Percentiles rank a stretch among this genome's conserved stretches.
These are phyloP conservation scores for Troides aeacus DNA, from an alignment of 2,888 invertebrate species.

Conservation along the genomic window DNA sequence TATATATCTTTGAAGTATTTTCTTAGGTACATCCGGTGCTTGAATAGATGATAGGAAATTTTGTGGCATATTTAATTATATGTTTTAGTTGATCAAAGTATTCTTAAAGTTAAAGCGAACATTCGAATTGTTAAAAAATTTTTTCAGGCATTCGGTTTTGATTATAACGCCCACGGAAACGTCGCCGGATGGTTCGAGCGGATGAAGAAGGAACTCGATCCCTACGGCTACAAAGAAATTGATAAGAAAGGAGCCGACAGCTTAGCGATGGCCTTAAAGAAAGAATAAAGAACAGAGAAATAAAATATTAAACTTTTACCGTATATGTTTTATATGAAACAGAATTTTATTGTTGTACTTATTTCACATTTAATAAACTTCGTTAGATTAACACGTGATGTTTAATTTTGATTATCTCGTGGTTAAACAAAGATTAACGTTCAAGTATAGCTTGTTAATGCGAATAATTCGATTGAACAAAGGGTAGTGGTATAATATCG, in stretches of 20 bases:
- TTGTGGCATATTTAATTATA: too few species aligned
- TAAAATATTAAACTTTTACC: background rate
- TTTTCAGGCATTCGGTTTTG: constrained; percentile 76
- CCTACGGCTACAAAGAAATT: constrained; percentile 85
- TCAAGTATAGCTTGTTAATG: background rate
- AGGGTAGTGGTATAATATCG: constrained; percentile 28
- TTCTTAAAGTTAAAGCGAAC: too few species aligned
- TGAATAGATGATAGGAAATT: too few species aligned
- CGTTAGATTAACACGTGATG: constrained; percentile 3
- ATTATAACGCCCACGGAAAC: constrained; percentile 79
- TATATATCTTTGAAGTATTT: too few species aligned
- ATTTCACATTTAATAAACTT: constrained; percentile 22
- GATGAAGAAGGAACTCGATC: constrained; percentile 82
- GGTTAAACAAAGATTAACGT: background rate
- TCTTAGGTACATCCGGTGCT: too few species aligned
- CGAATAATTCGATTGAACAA: constrained; percentile 15
- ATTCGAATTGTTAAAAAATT: background rate
- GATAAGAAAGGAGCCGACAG: constrained; percentile 80
- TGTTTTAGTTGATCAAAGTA: too few species aligned
- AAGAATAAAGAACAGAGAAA: constrained; percentile 41
- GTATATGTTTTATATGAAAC: constrained; percentile 9
- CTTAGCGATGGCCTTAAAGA: constrained; percentile 77
- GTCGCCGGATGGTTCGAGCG: constrained; percentile 83
- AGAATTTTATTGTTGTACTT: constrained; percentile 23
- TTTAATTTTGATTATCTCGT: constrained; percentile 11